Evolutionary conservation across 2,888 invertebrate genomes (phyloP), one percentile per base, ranked within the genome.

Genomic region (Parnassius glacialis): DNA sequence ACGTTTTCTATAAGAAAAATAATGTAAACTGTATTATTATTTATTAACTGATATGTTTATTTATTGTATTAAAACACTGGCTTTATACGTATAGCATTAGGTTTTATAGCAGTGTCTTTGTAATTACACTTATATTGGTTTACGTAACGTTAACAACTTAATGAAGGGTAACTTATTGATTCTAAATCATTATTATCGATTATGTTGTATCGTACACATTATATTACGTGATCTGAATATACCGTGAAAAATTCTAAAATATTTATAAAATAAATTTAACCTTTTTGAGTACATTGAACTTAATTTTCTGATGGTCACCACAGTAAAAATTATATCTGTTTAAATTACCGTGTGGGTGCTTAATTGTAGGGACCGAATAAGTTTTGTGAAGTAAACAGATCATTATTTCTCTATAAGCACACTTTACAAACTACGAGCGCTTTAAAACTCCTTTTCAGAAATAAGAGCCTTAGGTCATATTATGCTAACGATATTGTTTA

Each of bases 21-120:
- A 43, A 59, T 25, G 13, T 57, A 54, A 52, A 57, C 41, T 60
- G 20, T 62, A 63, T n/a, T n/a, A n/a, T n/a, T n/a, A 62, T 56
- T 64, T 56, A 64, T 63, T 67, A 58, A 57, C 61, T 62, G 66
- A 56, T 61, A 41, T 67, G 45, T 60, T 58, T 56, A 55, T 52
- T 48, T 57, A 59, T 63, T 65, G 2, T 64, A 56, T 56, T 45
- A 54, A 13, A 59, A 63, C 11, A 43, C n/a, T 42, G 56, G 42
- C 45, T 54, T 64, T 59, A 50, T 52, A 42, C 34, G 57, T 20
- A 16, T 60, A 60, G 54, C 58, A 52, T 53, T 43, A 25, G 11
- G 9, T 68, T 69, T 64, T 67, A 71, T 66, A 65, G 66, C 68
- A 72, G 78, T 78, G 79, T 76, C 78, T 78, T 78, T 75, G 68